Base-by-base conservation (phyloP, 2,797 vertebrate genomes). In the Philypnodon macrostomus region DNA sequence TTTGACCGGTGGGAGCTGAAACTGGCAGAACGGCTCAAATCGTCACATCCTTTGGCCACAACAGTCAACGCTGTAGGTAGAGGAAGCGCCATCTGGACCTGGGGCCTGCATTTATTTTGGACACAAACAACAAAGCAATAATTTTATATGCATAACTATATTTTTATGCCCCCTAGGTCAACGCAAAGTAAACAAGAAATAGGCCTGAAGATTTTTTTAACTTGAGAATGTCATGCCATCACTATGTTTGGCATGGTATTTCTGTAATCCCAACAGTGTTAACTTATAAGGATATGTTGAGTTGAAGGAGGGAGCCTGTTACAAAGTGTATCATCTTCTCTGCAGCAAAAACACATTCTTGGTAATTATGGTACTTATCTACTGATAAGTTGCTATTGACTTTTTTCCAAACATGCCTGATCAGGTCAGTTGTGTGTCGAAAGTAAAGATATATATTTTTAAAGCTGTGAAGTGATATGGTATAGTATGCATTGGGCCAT, bases 41-140 rank as follows among this genome's bases (percentile, higher is more conserved):
- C 42, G 63, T 85, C 70, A 80, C 75, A 59, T 79, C 76, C 62
- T 72, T 61, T 48, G 17, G 53, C 58, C 71, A 61, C 70, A 74
- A 69, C 63, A 73, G 73, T 13, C 31, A 67, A 55, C 81, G 16
- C 83, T 40, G 59, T 70, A 75, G 79, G 86, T 80, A 67, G 66
- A 81, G 79, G 75, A 86, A 78, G 75, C 76, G 52, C 89, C 90
- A 91, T 91, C 89, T 91, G 90, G 85, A 65, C 85, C 66, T 77
- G 74, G 65, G 56, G 77, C 59, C 70, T n/a, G n/a, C n/a, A n/a
- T n/a, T n/a, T n/a, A n/a, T n/a, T n/a, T n/a, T n/a, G n/a, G n/a
- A n/a, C n/a, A n/a, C n/a, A n/a, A n/a, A n/a, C n/a, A n/a, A n/a
- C n/a, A n/a, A n/a, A n/a, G n/a, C n/a, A n/a, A n/a, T n/a, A n/a